Conservation (phyloP, 23 tunicate genomes). For the Aplidium turbinatum region DNA sequence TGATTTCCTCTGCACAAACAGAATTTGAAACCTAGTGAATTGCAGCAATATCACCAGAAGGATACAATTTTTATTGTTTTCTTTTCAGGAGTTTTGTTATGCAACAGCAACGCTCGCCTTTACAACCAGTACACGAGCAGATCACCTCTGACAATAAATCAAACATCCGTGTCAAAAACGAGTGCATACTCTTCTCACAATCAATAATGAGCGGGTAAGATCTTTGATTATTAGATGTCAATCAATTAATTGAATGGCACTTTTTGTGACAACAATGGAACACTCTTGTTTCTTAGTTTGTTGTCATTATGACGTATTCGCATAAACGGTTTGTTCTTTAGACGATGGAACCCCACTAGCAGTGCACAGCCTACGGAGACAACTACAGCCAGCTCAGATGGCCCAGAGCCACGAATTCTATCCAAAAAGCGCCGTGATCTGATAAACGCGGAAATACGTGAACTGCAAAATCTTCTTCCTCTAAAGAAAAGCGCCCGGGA, state of each 20-base stretch:
- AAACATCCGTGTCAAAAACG: constrained; percentile 75
- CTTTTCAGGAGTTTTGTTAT: constrained; percentile 79
- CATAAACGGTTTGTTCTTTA: no score
- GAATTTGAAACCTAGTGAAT: no score
- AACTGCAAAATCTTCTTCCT: constrained; percentile 90
- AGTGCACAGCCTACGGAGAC: constrained; percentile 26
- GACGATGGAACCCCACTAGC: constrained; percentile 70
- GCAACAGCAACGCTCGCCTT: constrained; percentile 85
- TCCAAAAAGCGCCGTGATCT: constrained; percentile 89
- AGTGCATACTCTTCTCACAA: constrained; percentile 89
- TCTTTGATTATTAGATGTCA: no score
- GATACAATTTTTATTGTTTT: no score
- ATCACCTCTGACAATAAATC: constrained; percentile 23
- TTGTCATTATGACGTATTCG: no score
- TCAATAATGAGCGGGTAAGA: constrained; percentile 99
- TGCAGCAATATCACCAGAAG: no score
- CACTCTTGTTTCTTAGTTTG: no score
- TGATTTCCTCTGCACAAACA: no score
- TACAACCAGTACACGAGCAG: constrained; percentile 61
- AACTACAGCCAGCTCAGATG: constrained; percentile 44
- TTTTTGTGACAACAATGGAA: no score
- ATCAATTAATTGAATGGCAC: no score
- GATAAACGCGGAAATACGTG: constrained; percentile 96
- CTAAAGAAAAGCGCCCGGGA: constrained; percentile 91
- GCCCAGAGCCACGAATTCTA: constrained; percentile 91